Evolutionary conservation across 2,113 vertebrate genomes (phyloP).

Genomic region (Chroicocephalus ridibundus): DNA sequence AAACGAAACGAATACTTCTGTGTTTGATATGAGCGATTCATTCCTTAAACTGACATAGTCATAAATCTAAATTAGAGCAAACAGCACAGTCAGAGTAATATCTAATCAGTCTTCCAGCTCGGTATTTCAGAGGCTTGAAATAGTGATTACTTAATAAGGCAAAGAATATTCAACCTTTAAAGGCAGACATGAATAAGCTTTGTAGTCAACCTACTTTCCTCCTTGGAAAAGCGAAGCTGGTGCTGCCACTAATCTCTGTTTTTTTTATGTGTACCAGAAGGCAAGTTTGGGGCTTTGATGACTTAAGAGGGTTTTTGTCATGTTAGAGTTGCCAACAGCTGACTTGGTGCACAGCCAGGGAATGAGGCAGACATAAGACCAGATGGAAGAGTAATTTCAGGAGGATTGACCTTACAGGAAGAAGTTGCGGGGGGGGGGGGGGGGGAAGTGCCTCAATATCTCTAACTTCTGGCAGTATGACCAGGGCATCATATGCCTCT

Average conservation of each 20-base stretch:
- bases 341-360: not conserved
- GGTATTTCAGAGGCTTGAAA: constrained; percentile 22
- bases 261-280: constrained; percentile 19
- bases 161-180: constrained; percentile 13
- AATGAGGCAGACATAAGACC: not conserved
- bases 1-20: constrained; percentile 45
- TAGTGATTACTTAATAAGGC: constrained; percentile 40
- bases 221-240: not conserved
- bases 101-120: constrained; percentile 46
- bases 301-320: constrained; percentile 24
- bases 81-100: constrained; percentile 45
- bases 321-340: not conserved
- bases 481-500: not conserved
- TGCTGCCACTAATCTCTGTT: not conserved
- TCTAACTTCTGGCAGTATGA: not conserved
- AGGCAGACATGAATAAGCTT: not conserved
- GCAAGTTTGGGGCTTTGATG: constrained; percentile 2
- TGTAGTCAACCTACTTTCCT: constrained; percentile 16
- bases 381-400: constrained; percentile 26
- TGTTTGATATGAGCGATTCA: constrained; percentile 58
- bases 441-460: not conserved
- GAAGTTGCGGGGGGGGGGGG: not conserved
- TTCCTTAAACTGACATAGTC: constrained; percentile 62
- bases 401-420: not conserved
- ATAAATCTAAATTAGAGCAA: constrained; percentile 72